Evolutionary conservation across 37 sponge, comb jelly and placozoan species (phyloP).

Genomic region (Diacarnus erythraeanus): DNA sequence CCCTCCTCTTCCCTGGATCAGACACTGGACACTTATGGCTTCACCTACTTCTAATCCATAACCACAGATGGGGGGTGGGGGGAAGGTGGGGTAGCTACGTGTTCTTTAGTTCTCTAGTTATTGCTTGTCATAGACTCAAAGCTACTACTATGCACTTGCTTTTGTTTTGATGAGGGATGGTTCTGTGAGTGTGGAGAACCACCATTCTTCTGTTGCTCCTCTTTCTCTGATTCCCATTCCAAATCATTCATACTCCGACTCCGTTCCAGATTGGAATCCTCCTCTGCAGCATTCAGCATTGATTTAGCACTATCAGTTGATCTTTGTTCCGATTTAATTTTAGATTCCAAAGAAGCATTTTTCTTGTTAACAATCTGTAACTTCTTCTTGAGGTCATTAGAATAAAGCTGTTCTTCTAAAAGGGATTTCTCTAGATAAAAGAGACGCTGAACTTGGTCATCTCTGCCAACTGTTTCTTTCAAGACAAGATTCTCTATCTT

Average conservation of each 20-base stretch:
- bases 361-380: constrained; percentile 27
- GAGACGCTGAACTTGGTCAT: constrained; percentile 2
- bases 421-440: constrained; percentile 19
- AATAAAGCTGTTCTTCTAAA: constrained; percentile 15
- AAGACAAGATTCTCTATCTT: constrained; percentile 21
- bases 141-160: no score
- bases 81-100: no score
- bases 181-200: not conserved
- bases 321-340: not conserved
- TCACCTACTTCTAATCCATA: no score
- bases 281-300: not conserved
- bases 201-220: not conserved
- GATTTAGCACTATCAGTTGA: not conserved
- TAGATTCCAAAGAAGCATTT: constrained; percentile 10
- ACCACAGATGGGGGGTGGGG: no score
- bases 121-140: no score
- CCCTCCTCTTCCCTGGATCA: no score
- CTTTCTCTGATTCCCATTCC: not conserved
- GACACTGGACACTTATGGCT: no score
- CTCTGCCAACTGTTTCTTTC: not conserved
- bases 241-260: constrained; percentile 23
- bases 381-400: constrained; percentile 48
- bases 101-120: no score
- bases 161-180: not conserved
- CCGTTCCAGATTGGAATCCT: not conserved